phyloP scores from a whole-genome alignment of 2,888 invertebrate genomes.

The Cremastinae sp. region DNA sequence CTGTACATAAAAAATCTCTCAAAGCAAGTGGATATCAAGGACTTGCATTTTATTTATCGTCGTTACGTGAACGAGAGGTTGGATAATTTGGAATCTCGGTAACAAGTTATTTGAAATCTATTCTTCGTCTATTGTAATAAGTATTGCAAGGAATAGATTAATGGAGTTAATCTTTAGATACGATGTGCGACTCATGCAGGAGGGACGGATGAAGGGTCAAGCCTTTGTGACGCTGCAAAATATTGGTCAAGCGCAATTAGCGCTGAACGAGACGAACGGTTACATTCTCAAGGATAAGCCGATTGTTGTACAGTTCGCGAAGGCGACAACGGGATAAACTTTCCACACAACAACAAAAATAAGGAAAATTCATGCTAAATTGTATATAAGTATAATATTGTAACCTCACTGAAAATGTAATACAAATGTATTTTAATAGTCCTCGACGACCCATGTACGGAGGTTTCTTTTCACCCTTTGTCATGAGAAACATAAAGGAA shows the following conservation, averaged over 20 bases:
- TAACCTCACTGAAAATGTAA: constrained; percentile 25
- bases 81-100: constrained; percentile 73
- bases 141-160: neutral
- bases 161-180: constrained; percentile 77
- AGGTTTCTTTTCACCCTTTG: no score
- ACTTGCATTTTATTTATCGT: constrained; percentile 89
- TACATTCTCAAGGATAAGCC: constrained; percentile 93
- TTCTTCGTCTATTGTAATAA: neutral
- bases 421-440: no score
- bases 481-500: no score
- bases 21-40: constrained; percentile 88
- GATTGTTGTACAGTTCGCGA: constrained; percentile 93
- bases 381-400: constrained; percentile 49
- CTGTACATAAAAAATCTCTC: constrained; percentile 96
- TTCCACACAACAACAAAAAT: constrained; percentile 2
- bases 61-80: constrained; percentile 82
- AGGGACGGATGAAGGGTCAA: constrained; percentile 98
- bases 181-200: constrained; percentile 92
- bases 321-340: constrained; percentile 72
- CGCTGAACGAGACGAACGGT: constrained; percentile 92
- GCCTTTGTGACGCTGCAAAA: constrained; percentile 93
- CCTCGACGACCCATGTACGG: no score
- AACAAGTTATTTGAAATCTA: constrained; percentile 31
- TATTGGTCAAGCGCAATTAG: constrained; percentile 86
- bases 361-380: neutral